Evolutionary conservation across 37 sponge, comb jelly and placozoan genomes (phyloP), one percentile per base, ranked within the genome.

Genomic region (Beroe forskalii): DNA sequence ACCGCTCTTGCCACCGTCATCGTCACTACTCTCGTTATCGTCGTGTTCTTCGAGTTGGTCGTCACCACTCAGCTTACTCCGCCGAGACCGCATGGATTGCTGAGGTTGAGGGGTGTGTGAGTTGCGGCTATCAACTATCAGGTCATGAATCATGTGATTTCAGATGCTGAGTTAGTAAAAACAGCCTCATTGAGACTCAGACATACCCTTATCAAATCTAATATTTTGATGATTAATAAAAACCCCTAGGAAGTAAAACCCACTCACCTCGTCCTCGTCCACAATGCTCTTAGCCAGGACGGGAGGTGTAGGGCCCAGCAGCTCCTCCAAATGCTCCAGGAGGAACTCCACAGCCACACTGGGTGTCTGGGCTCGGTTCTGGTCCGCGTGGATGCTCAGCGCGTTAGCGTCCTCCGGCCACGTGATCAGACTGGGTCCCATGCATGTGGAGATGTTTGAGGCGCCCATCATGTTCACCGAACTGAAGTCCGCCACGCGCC

Each of bases 401-500:
- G 86, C 86, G 55, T 41, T 80, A 6, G 44, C 86, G 30, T 80
- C 86, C 55, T 41, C 55, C n/a, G 55, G 86, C 55, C 55, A 44
- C 86, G 44, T 41, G 30, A 80, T 37, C 86, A 80, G 22, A 80
- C 86, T 80, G 27, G 86, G 86, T 43, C 86, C 86, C 38, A 80
- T 80, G 22, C 86, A 44, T 3, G 55, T 80, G 44, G 86, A 41
- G 30, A 80, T 35, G 27, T 41, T 44, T 2, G 28, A 32, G 0
- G 55, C 4, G 0, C 24, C 12, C 86, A 80, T 80, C 86, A 44
- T 23, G 55, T 80, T 80, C 43, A 42, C 86, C 27, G 44, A 32
- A 43, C 48, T 80, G 86, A 23, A 23, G 3, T 80, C 86, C 0
- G 27, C 55, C 9, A 80, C 40, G 14, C 86, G 86, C 31, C 42